A percentile compares a stretch with the other conserved stretches of the same genome.
These are phyloP conservation scores for Lasioglossum albipes DNA, from an alignment of 1,140 invertebrate species.

Conservation along the genomic window DNA sequence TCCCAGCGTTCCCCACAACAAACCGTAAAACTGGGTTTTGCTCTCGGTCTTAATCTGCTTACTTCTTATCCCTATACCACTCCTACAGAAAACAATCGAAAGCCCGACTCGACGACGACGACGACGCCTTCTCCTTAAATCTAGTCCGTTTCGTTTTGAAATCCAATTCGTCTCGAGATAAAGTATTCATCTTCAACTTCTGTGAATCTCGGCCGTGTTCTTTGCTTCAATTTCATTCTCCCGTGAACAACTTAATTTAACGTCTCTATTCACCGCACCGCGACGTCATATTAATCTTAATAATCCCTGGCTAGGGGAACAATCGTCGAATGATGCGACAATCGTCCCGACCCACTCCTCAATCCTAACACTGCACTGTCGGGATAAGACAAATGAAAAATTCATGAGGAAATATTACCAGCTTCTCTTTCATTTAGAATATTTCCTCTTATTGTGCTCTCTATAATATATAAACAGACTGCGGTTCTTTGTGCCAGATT, in stretches of 20 bases:
- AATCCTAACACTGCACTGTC: too few relatives aligned
- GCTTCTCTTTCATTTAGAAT: too few relatives aligned
- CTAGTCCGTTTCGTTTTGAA: slow-evolving; percentile 21
- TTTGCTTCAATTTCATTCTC: not conserved
- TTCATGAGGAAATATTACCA: too few relatives aligned
- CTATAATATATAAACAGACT: too few relatives aligned
- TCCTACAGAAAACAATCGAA: slow-evolving; percentile 4
- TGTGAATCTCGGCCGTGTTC: not conserved
- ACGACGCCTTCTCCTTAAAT: not conserved
- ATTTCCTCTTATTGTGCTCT: too few relatives aligned
- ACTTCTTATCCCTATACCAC: slow-evolving; percentile 15
- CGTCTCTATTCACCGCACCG: not conserved
- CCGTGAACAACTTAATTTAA: not conserved
- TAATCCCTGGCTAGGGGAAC: not conserved
- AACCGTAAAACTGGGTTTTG: slow-evolving; percentile 30
- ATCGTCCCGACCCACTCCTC: not conserved
- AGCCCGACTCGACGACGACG: slow-evolving; percentile 2
- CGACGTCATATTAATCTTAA: slow-evolving; percentile 7
- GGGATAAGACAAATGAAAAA: too few relatives aligned
- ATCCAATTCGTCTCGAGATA: slow-evolving; percentile 16
- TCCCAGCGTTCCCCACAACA: not conserved
- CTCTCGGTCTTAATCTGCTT: slow-evolving; percentile 34
- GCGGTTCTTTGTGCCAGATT: too few relatives aligned
- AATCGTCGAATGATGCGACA: not conserved
- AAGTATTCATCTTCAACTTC: slow-evolving; percentile 22